Percentiles rank a stretch among this genome's conserved stretches.
These are phyloP conservation scores for Galleria mellonella DNA, from an alignment of 1,140 invertebrate genomes.

Conservation along the genomic window DNA sequence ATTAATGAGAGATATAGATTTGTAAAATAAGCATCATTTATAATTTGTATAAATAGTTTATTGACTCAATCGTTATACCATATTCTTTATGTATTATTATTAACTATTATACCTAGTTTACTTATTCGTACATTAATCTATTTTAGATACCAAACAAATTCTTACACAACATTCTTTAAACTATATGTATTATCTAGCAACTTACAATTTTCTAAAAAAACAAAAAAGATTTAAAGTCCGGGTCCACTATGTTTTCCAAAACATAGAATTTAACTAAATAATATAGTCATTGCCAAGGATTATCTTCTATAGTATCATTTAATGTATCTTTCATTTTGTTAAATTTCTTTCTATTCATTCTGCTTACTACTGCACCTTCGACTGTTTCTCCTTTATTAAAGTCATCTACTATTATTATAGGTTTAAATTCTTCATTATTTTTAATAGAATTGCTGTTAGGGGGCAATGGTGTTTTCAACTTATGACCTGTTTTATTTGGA, in stretches of 20 bases:
- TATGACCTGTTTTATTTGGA: conserved; percentile 26
- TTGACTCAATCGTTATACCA: no score
- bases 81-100: no score
- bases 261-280: conserved; percentile 61
- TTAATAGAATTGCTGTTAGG: conserved; percentile 20
- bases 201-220: conserved; percentile 23
- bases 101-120: no score
- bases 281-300: conserved; percentile 71
- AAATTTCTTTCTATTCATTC: conserved; percentile 48
- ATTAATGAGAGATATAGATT: no score
- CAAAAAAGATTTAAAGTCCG: conserved; percentile 48
- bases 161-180: background rate
- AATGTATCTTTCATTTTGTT: conserved; percentile 46
- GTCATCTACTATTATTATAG: conserved; percentile 39
- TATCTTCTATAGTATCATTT: conserved; percentile 50
- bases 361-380: conserved; percentile 34
- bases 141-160: background rate
- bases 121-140: no score
- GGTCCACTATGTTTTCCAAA: conserved; percentile 49
- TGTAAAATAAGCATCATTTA: no score
- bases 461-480: conserved; percentile 31
- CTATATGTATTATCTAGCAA: background rate
- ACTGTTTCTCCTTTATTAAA: conserved; percentile 57
- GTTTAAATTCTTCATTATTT: conserved; percentile 30
- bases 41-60: no score